Conservation (phyloP, 2,888 invertebrate genomes). For the Ganaspis brasiliensis region DNA sequence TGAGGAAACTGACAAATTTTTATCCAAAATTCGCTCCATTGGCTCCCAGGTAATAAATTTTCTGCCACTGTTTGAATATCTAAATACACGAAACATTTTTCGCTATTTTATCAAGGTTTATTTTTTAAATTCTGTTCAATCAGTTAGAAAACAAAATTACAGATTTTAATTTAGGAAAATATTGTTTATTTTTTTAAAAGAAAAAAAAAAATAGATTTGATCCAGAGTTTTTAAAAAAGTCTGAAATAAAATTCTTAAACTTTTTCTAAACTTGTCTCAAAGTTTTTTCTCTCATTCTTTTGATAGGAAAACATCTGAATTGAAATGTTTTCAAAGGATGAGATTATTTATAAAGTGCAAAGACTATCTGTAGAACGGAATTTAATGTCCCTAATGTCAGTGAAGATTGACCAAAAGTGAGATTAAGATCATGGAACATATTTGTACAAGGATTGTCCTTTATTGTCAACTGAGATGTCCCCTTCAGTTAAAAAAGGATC, state of each 20-base stretch:
- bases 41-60: neutral
- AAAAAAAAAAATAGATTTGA: no score
- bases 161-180: no score
- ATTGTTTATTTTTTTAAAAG: no score
- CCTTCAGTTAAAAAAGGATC: conserved; percentile 27
- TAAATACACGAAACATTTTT: neutral
- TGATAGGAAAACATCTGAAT: no score
- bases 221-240: no score
- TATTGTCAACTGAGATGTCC: conserved; percentile 31
- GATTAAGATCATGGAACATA: conserved; percentile 33
- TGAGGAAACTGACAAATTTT: neutral
- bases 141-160: no score
- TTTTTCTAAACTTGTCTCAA: no score
- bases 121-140: no score
- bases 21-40: neutral
- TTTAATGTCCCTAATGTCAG: conserved; percentile 15
- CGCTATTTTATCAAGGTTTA: neutral
- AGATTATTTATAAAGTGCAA: neutral
- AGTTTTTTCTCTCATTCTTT: no score
- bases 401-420: conserved; percentile 10
- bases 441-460: conserved; percentile 31
- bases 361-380: neutral
- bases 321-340: neutral
- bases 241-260: no score
- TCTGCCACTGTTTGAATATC: neutral